Base-by-base conservation (phyloP, 30 jellyfish, hydroid and myxozoan species). In the Chironex yamaguchii region DNA sequence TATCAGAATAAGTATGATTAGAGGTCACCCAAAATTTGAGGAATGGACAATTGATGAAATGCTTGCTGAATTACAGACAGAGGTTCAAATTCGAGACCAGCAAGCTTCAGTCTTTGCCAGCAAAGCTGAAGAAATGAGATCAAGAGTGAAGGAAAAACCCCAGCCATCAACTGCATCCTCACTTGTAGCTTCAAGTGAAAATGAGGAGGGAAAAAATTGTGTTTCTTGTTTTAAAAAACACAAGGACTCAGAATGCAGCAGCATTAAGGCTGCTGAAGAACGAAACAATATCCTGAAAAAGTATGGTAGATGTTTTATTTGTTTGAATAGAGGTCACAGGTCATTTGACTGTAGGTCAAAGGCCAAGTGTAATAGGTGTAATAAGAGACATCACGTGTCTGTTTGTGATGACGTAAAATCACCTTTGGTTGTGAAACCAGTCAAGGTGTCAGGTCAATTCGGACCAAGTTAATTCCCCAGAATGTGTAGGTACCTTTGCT, bases 71-170 rank as follows among this genome's bases (percentile, higher is more conserved):
- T 67, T 67, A 30, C 26, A 54, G 6, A 28, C 32, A 62, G 81
- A 67, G 81, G 14, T 67, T 54, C 29, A 67, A 29, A 28, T 67
- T 14, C 6, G 81, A 67, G 81, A 67, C 29, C 32, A 62, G 30
- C 81, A 67, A 26, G 23, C 22, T 6, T 62, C 81, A 17, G 64
- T 22, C 22, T 21, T n/a, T n/a, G n/a, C n/a, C n/a, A n/a, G n/a
- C n/a, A n/a, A n/a, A n/a, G n/a, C n/a, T n/a, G n/a, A n/a, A n/a
- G n/a, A n/a, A n/a, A n/a, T n/a, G n/a, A n/a, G n/a, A n/a, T n/a
- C n/a, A n/a, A n/a, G n/a, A n/a, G n/a, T n/a, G n/a, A n/a, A n/a
- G n/a, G n/a, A n/a, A n/a, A n/a, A n/a, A n/a, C n/a, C n/a, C n/a
- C n/a, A n/a, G n/a, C n/a, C n/a, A n/a, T n/a, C n/a, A n/a, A n/a